Evolutionary conservation across 1,140 invertebrate species (phyloP).

Genomic region (Pseudomyrmex cubaensis): DNA sequence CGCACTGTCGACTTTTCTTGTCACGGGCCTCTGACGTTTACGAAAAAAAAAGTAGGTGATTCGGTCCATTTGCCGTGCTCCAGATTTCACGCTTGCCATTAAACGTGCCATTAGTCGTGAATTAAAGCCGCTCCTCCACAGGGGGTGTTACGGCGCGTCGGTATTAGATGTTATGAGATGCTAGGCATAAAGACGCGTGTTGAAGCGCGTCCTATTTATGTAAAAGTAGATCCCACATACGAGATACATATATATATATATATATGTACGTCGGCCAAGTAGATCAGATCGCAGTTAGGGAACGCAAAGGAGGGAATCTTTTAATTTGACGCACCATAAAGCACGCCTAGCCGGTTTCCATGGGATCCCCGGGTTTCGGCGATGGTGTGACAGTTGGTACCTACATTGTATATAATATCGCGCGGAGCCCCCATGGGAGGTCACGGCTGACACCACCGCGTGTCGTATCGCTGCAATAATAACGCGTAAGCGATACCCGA

Average conservation of each 20-base stretch:
- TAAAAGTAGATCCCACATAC: conserved; percentile 37
- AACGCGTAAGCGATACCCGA: conserved; percentile 84
- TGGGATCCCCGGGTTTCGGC: conserved; percentile 68
- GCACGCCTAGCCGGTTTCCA: conserved; percentile 83
- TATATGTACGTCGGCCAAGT: conserved; percentile 46
- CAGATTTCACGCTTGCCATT: conserved; percentile 52
- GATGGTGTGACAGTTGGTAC: conserved; percentile 81
- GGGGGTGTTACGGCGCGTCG: background rate
- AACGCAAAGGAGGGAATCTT: conserved; percentile 83
- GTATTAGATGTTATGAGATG: conserved; percentile 32
- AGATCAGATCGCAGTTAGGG: conserved; percentile 82
- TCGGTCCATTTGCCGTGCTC: conserved; percentile 2
- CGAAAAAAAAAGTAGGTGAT: conserved; percentile 15
- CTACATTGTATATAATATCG: conserved; percentile 81
- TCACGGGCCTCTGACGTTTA: background rate
- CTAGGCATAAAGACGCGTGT: conserved; percentile 41
- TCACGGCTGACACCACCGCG: conserved; percentile 82
- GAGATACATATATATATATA: background rate
- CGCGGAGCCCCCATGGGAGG: conserved; percentile 80
- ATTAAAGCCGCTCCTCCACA: conserved; percentile 63
- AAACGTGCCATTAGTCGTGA: conserved; percentile 69
- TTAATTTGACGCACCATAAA: conserved; percentile 86
- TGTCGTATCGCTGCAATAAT: conserved; percentile 85
- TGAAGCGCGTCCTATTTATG: background rate
- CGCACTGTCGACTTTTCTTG: background rate